Conservation (phyloP, 2,113 vertebrate species). For the Phyllopteryx taeniolatus region DNA sequence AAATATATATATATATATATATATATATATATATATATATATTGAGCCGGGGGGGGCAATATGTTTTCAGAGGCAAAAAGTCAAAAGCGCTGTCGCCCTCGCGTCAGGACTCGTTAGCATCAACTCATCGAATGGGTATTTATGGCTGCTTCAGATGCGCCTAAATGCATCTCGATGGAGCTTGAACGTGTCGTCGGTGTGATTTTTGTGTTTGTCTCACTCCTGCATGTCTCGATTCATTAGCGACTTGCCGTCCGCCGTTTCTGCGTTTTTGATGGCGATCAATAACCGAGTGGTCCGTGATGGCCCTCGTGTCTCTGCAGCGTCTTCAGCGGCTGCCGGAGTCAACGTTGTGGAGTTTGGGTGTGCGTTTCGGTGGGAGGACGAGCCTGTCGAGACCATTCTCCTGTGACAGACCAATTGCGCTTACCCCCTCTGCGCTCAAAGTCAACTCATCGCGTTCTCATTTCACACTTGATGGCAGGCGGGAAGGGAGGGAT, state of each 20-base stretch:
- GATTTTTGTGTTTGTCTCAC: not conserved
- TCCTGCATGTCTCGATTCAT: not conserved
- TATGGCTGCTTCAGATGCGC: not conserved
- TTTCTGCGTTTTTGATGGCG: slow-evolving; percentile 2
- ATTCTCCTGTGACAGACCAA: slow-evolving; percentile 57
- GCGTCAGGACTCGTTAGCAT: not conserved
- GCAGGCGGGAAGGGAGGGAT: slow-evolving; percentile 19
- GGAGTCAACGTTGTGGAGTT: not conserved
- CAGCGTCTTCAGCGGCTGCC: slow-evolving; percentile 13
- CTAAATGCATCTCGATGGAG: not conserved
- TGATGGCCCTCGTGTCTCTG: not conserved
- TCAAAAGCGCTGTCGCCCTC: not conserved
- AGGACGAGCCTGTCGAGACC: slow-evolving; percentile 41
- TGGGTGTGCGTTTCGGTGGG: not conserved
- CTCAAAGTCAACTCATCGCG: slow-evolving; percentile 51
- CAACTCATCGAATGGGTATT: not conserved
- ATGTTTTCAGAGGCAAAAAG: not conserved
- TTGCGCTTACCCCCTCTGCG: slow-evolving; percentile 40
- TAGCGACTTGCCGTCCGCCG: not conserved
- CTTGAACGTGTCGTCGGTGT: not conserved
- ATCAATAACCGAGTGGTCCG: not conserved
- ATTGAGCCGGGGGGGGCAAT: too few relatives aligned
- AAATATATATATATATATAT: too few relatives aligned
- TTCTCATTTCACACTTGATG: slow-evolving; percentile 65
- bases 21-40: too few relatives aligned